Evolutionary conservation across 1,140 invertebrate genomes (phyloP).

Genomic region (Metaphire vulgaris): DNA sequence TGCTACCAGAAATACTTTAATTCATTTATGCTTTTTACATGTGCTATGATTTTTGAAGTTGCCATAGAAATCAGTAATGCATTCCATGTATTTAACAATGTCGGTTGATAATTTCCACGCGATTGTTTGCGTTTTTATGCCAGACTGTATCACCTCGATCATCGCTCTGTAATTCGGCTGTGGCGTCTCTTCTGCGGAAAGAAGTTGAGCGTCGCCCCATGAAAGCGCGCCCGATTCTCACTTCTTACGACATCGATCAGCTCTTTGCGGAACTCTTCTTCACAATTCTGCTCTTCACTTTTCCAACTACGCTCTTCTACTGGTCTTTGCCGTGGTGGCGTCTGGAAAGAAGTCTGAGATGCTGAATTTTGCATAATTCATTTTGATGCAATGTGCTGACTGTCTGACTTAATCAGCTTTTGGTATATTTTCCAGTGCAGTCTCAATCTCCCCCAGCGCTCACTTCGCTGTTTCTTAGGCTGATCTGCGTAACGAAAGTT

Average conservation of each 20-base stretch:
- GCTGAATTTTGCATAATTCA: neutral
- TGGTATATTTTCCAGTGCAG: neutral
- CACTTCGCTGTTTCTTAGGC: too few species aligned
- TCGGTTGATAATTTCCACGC: too few species aligned
- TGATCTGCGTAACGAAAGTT: neutral
- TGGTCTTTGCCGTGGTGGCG: constrained; percentile 73
- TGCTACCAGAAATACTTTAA: neutral
- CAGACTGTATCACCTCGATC: constrained; percentile 75
- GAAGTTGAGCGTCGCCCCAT: constrained; percentile 83
- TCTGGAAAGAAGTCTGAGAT: too few species aligned
- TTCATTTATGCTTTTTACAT: neutral
- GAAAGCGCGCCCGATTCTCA: constrained; percentile 59
- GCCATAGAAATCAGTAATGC: neutral
- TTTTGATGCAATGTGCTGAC: neutral
- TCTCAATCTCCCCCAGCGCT: too few species aligned
- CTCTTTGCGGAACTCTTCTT: constrained; percentile 81
- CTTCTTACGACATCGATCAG: constrained; percentile 69
- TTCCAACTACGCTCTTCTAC: constrained; percentile 89
- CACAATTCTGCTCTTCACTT: constrained; percentile 75
- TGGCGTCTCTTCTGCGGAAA: constrained; percentile 81
- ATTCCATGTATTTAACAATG: neutral
- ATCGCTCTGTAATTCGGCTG: constrained; percentile 67
- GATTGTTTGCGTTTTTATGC: neutral
- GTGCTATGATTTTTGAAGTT: neutral
- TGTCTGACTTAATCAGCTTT: neutral